Evolutionary conservation across 2,113 vertebrate species (phyloP), one percentile per base, ranked within the genome.

Genomic region (Willisornis vidua): DNA sequence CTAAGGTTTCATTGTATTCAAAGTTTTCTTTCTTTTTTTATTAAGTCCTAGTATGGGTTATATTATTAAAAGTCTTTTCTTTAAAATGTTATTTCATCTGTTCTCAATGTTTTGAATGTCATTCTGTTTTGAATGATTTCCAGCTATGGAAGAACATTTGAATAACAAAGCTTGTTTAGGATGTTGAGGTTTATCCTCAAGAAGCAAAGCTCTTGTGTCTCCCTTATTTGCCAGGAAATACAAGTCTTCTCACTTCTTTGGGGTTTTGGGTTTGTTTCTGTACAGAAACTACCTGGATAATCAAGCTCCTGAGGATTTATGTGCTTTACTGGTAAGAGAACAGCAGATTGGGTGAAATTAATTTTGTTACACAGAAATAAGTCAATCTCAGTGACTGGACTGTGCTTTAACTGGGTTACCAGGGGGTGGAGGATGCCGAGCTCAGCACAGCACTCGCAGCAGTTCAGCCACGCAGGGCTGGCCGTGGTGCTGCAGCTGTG

Each of bases 351-450:
- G 65, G 70, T 68, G 78, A 12, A 84, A 35, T 18, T 22, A 22
- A 13, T 18, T 37, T 46, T 19, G 17, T 9, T 7, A 2, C 8
- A 22, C 7, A 59, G 17, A 35, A 80, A 0, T 5, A 23, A 62
- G 29, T 39, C 0, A 0, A 9, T 62, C 6, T 63, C 26, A 1
- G 3, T 15, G 71, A 43, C 22, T 15, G 0, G 6, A 1, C 2
- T 0, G 1, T 31, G n/a, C 33, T 77, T 67, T 57, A 13, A 1
- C 5, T 10, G 39, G 25, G 14, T 37, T 82, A 16, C 6, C 11
- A 7, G 49, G 24, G 33, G 23, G 1, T 2, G 31, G 71, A 16
- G 31, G 9, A 8, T 3, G 23, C 23, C 15, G 2, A 0, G 37
- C 14, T 68, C 52, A 1, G 48, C 14, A 2, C 2, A 29, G 22